Evolutionary conservation across 2,113 vertebrate species (phyloP).

Genomic region (Prochilodus magdalenae): DNA sequence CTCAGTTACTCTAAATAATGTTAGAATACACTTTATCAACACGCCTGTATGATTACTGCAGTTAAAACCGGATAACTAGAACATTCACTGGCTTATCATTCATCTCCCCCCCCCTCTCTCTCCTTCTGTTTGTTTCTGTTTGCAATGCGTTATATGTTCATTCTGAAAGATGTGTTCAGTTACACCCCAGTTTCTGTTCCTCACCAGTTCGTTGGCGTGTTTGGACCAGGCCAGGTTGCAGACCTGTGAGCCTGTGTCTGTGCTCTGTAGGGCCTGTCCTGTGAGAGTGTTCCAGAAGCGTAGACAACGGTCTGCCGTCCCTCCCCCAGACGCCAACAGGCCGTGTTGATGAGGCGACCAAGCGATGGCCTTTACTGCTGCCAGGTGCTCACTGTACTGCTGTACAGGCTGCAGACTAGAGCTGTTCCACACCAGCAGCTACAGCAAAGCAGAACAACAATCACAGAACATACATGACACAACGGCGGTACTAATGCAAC

Average conservation of each 20-base stretch:
- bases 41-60: no score
- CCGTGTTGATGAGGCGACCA: conserved; percentile 85
- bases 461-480: neutral
- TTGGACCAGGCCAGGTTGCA: conserved; percentile 86
- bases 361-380: conserved; percentile 82
- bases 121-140: no score
- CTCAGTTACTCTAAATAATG: no score
- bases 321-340: conserved; percentile 80
- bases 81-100: no score
- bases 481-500: no score
- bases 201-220: conserved; percentile 84
- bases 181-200: conserved; percentile 28
- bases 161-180: no score
- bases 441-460: conserved; percentile 1
- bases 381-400: conserved; percentile 83
- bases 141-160: no score
- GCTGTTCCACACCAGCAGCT: conserved; percentile 84
- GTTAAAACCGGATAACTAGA: no score
- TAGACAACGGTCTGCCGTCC: conserved; percentile 81
- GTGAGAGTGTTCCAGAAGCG: conserved; percentile 85
- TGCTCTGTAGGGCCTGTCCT: conserved; percentile 82
- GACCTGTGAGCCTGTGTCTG: conserved; percentile 82
- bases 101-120: no score
- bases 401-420: conserved; percentile 81
- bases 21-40: no score